phyloP scores from a whole-genome alignment of 2,113 vertebrate species.

The Centrocercus urophasianus region DNA sequence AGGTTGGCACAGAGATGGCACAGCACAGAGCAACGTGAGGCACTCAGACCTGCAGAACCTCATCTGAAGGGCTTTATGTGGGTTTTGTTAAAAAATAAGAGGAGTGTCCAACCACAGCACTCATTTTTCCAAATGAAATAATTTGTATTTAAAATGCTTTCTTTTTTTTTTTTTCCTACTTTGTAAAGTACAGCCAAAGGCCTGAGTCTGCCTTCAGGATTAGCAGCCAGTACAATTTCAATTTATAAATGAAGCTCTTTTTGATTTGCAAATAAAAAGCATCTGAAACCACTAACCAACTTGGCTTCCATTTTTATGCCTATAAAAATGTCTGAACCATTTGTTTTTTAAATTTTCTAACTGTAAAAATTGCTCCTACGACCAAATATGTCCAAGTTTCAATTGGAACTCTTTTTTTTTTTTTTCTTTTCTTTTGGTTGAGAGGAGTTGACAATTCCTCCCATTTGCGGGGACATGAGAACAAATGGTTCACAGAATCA shows the following conservation, averaged over 20 bases:
- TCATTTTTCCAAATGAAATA: slow-evolving; percentile 61
- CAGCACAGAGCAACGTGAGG: neutral
- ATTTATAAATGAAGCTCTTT: slow-evolving; percentile 46
- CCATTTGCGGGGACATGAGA: rapidly evolving
- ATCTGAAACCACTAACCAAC: slow-evolving; percentile 66
- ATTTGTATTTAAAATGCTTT: slow-evolving; percentile 24
- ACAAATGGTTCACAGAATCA: too few relatives aligned
- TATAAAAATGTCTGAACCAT: slow-evolving; percentile 69
- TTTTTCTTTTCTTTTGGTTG: neutral
- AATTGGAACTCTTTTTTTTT: neutral
- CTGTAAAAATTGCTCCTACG: slow-evolving; percentile 44
- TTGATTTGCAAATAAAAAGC: slow-evolving; percentile 60
- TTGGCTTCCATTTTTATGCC: slow-evolving; percentile 51
- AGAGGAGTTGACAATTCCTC: neutral
- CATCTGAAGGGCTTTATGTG: neutral
- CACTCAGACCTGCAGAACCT: rapidly evolving
- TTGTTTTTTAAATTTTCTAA: slow-evolving; percentile 71
- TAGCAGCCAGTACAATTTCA: slow-evolving; percentile 22
- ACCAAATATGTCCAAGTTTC: slow-evolving; percentile 33
- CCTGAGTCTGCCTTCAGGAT: neutral
- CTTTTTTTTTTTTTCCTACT: neutral
- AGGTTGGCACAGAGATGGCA: rapidly evolving
- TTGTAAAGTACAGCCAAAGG: neutral
- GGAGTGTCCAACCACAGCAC: slow-evolving; percentile 43
- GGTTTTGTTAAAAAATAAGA: slow-evolving; percentile 35